Percentiles rank a stretch among this genome's conserved stretches.
Evolutionary conservation across 2,797 vertebrate species (phyloP).

Genomic region (Pangasius mekongensis): DNA sequence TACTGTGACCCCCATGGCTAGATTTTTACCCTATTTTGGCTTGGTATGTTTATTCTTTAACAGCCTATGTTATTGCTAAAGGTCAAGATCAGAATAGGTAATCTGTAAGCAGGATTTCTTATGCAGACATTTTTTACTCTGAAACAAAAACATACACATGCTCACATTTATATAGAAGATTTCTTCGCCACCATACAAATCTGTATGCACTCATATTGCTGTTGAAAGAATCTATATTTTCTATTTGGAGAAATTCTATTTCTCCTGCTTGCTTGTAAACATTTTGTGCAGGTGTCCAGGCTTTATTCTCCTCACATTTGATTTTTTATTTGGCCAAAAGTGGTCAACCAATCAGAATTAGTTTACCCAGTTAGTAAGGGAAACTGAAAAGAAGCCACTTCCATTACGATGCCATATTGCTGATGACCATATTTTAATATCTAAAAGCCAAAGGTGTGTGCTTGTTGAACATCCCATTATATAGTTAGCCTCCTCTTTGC

Average conservation of each 20-base stretch:
- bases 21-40: neutral
- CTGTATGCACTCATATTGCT: neutral
- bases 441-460: too few relatives aligned
- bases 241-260: neutral
- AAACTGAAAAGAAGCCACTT: too few relatives aligned
- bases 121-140: neutral
- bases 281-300: too few relatives aligned
- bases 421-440: too few relatives aligned
- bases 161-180: neutral
- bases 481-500: too few relatives aligned
- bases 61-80: neutral
- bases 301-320: too few relatives aligned
- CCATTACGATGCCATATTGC: too few relatives aligned
- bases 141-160: neutral
- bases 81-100: neutral
- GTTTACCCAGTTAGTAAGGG: too few relatives aligned
- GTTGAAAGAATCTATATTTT: neutral
- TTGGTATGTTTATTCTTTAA: neutral
- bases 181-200: neutral
- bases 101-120: neutral
- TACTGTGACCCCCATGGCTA: too few relatives aligned
- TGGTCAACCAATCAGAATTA: too few relatives aligned
- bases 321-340: too few relatives aligned
- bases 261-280: neutral
- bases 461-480: too few relatives aligned